Evolutionary conservation across 2,888 invertebrate species (phyloP).

Genomic region (Heliconius cydno): DNA sequence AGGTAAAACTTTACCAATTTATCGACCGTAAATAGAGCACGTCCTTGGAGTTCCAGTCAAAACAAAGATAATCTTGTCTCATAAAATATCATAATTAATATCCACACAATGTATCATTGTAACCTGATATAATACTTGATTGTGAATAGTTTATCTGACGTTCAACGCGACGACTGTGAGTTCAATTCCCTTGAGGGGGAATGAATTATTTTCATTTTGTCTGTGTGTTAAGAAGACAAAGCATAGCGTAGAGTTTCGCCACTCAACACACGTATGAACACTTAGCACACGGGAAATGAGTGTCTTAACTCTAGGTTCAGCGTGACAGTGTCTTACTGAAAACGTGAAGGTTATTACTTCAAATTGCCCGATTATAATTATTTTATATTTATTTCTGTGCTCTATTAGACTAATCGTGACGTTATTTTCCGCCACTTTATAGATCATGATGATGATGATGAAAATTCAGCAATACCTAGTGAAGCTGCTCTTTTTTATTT

Average conservation of each 20-base stretch:
- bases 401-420: background rate
- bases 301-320: background rate
- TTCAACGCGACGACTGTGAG: background rate
- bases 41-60: constrained; percentile 30
- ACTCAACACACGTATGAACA: background rate
- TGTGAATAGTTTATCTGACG: background rate
- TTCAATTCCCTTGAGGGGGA: background rate
- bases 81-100: background rate
- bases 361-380: too few relatives aligned
- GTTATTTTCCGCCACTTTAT: background rate
- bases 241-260: background rate
- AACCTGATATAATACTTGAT: background rate
- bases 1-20: background rate
- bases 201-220: background rate
- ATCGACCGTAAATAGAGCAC: background rate
- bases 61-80: constrained; percentile 39
- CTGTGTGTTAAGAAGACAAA: background rate
- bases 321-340: too few relatives aligned
- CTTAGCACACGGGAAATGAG: background rate
- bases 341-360: background rate
- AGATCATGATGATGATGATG: too few relatives aligned
- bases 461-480: too few relatives aligned
- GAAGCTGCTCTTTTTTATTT: background rate
- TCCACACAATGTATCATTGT: constrained; percentile 8
- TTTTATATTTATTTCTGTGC: too few relatives aligned